A percentile compares a stretch with the other conserved stretches of the same genome.
Evolutionary conservation across 1,140 invertebrate species (phyloP).

Genomic region (Globodera rostochiensis): DNA sequence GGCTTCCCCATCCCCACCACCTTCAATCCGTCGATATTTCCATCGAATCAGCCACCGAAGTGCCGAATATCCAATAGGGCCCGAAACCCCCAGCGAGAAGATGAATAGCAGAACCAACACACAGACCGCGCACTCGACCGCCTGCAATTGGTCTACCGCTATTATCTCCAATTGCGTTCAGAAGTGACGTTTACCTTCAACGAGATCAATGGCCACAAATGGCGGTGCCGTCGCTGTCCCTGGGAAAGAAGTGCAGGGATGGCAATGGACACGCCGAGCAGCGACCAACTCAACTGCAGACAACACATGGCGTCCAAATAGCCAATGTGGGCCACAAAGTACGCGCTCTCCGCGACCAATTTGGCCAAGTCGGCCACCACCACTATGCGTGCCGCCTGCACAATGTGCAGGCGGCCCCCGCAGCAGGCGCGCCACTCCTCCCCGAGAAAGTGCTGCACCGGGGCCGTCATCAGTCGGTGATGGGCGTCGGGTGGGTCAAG

Average conservation of each 20-base stretch:
- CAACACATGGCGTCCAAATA: conserved; percentile 16
- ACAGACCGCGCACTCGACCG: conserved; percentile 16
- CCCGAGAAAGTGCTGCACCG: conserved; percentile 13
- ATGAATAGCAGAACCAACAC: conserved; percentile 13
- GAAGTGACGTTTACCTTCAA: conserved; percentile 15
- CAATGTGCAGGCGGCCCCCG: conserved; percentile 15
- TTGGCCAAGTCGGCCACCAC: conserved; percentile 8
- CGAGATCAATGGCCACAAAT: conserved; percentile 22
- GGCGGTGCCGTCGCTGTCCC: conserved; percentile 6
- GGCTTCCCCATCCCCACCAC: too few relatives aligned
- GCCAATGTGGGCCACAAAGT: conserved; percentile 25
- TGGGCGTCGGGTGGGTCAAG: background rate
- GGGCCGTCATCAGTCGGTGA: background rate
- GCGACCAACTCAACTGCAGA: conserved; percentile 24
- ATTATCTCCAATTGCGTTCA: background rate
- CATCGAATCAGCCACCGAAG: conserved; percentile 16
- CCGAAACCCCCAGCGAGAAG: conserved; percentile 16
- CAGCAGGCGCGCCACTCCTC: conserved; percentile 29
- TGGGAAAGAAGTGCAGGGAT: conserved; percentile 10
- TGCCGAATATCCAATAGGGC: conserved; percentile 10
- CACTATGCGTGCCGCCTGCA: background rate
- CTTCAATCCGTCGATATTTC: conserved; percentile 30
- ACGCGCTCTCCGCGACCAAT: conserved; percentile 10
- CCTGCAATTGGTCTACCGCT: background rate
- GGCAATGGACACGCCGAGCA: conserved; percentile 9